phyloP scores from a whole-genome alignment of 2,113 vertebrate species.

The Gavia stellata region DNA sequence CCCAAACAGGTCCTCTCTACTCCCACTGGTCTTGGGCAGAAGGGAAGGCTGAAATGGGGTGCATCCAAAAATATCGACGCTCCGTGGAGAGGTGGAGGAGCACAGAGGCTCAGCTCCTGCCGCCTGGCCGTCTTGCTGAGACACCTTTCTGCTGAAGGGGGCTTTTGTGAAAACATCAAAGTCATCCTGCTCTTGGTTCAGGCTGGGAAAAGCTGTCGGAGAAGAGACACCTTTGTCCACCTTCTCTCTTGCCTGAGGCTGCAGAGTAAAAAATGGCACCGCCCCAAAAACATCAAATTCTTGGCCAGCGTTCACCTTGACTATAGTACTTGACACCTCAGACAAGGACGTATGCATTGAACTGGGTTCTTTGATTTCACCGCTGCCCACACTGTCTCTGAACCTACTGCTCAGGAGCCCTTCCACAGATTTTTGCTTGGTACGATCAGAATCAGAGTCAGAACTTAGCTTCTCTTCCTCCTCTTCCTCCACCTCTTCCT shows the following conservation, averaged over 20 bases:
- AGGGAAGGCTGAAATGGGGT: conserved; percentile 84
- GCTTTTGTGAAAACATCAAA: conserved; percentile 95
- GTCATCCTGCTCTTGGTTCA: conserved; percentile 75
- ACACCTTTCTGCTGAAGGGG: conserved; percentile 86
- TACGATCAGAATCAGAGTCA: conserved; percentile 81
- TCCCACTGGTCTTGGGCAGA: conserved; percentile 46
- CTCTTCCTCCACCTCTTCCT: conserved; percentile 88
- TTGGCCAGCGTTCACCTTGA: neutral
- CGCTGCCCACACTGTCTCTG: neutral
- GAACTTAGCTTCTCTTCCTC: conserved; percentile 88
- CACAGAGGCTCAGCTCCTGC: conserved; percentile 53
- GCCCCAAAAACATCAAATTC: conserved; percentile 87
- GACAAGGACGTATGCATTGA: neutral
- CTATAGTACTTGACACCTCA: neutral
- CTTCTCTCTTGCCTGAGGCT: conserved; percentile 27
- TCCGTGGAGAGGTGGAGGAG: conserved; percentile 68
- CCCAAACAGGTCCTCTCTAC: conserved; percentile 83
- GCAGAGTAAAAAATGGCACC: conserved; percentile 80
- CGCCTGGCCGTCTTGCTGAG: conserved; percentile 59
- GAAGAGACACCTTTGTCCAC: conserved; percentile 56
- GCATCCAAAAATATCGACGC: conserved; percentile 87
- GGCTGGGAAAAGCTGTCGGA: conserved; percentile 59
- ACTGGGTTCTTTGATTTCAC: neutral
- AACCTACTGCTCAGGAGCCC: conserved; percentile 28
- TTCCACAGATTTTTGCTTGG: conserved; percentile 51